phyloP scores from a whole-genome alignment of 2,888 invertebrate genomes.

The Didymodactylos carnosus region DNA sequence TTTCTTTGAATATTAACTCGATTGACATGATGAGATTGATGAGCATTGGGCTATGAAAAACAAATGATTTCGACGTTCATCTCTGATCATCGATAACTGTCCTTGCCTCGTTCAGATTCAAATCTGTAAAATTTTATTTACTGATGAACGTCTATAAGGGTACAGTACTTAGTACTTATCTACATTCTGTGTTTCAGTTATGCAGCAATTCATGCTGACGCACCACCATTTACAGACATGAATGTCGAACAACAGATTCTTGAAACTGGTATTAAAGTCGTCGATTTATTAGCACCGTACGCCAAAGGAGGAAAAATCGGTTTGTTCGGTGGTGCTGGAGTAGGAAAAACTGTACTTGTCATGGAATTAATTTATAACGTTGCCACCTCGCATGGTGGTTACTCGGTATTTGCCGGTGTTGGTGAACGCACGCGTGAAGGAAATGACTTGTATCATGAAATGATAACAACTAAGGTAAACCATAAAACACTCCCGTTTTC shows the following conservation, averaged over 20 bases:
- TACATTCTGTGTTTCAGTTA: too few species aligned
- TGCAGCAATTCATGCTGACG: slow-evolving; percentile 21
- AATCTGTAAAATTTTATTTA: too few species aligned
- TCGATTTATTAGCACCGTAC: slow-evolving; percentile 25
- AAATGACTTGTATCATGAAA: slow-evolving; percentile 26
- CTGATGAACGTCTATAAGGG: too few species aligned
- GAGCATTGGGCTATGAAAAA: too few species aligned
- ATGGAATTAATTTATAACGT: slow-evolving; percentile 26
- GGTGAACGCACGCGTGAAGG: slow-evolving; percentile 28
- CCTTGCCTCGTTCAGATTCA: too few species aligned
- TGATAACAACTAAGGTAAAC: slow-evolving; percentile 23
- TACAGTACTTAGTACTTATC: slow-evolving; percentile 1
- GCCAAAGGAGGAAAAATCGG: slow-evolving; percentile 26
- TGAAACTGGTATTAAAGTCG: slow-evolving; percentile 26
- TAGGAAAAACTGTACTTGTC: slow-evolving; percentile 25
- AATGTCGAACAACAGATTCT: slow-evolving; percentile 20
- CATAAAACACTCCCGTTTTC: background rate
- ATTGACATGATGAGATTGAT: too few species aligned
- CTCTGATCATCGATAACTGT: too few species aligned
- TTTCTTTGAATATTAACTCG: too few species aligned
- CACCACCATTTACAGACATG: slow-evolving; percentile 21
- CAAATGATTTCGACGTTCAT: too few species aligned
- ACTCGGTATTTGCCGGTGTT: slow-evolving; percentile 26
- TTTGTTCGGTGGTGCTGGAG: slow-evolving; percentile 26
- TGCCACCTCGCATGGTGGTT: slow-evolving; percentile 23